Percentiles rank a stretch among this genome's conserved stretches.
phyloP scores from a whole-genome alignment of 2,113 vertebrate species.

The Syrrhaptes paradoxus region DNA sequence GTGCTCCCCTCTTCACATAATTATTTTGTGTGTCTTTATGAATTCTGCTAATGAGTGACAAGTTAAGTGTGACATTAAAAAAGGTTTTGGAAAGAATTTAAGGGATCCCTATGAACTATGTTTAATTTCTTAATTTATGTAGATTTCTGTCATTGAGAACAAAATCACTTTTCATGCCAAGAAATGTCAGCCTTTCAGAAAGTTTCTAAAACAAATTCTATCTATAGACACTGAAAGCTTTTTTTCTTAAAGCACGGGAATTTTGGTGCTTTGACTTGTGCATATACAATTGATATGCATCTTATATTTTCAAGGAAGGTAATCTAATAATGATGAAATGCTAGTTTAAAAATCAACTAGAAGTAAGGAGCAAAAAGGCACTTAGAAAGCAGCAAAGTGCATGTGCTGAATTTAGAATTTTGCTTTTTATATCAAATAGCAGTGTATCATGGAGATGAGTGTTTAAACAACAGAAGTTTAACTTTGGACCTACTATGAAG shows the following conservation, averaged over 20 bases:
- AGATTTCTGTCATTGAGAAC: background rate
- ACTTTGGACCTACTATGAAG: background rate
- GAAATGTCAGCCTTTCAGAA: background rate
- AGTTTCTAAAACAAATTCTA: background rate
- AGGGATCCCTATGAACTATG: background rate
- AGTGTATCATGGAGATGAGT: background rate
- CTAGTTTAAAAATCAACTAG: background rate
- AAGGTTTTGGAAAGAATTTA: background rate
- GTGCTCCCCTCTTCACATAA: background rate
- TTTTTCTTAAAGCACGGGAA: background rate
- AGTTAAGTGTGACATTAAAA: background rate
- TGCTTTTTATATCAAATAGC: background rate
- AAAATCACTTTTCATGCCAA: background rate
- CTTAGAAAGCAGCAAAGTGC: background rate
- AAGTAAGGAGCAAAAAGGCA: background rate
- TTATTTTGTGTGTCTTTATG: background rate
- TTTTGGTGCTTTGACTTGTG: background rate
- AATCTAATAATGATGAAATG: background rate
- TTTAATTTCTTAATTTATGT: background rate
- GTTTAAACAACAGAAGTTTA: background rate
- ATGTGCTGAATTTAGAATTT: background rate
- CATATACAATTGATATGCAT: background rate
- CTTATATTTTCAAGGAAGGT: background rate
- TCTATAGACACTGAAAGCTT: background rate
- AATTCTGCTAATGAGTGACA: background rate